Base-by-base conservation (phyloP, 1,140 invertebrate species). In the Forficula auricularia region DNA sequence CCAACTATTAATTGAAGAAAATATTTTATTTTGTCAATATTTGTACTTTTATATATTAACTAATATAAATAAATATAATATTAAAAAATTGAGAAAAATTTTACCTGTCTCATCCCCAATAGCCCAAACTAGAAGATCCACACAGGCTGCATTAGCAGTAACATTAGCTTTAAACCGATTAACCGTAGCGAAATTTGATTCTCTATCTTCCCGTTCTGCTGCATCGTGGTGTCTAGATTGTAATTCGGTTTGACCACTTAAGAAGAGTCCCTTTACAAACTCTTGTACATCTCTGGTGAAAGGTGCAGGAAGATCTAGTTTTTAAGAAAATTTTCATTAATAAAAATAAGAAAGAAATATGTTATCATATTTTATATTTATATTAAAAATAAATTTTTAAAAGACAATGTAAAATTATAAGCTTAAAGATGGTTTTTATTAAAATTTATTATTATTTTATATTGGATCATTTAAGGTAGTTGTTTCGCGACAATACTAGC, bases 61-160 rank as follows among this genome's bases (percentile, higher is more conserved):
- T n/a, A n/a, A n/a, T n/a, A 27, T 27, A 27, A 27, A 27, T 4
- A 27, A 27, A 27, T 6, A 27, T 27, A 27, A 4, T 10, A 27
- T 6, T 27, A 27, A 27, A 27, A 27, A n/a, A n/a, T n/a, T n/a
- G n/a, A n/a, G n/a, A n/a, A n/a, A 27, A 4, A 27, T 55, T 58
- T 64, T 64, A 95, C 91, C 90, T 53, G 86, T 86, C 69, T 97
- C 92, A 64, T 97, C 91, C 2, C 81, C 77, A 51, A 94, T 90
- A 9, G 91, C 88, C 94, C 94, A 98, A 19, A 98, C 90, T 2
- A 98, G 69, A 0, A 98, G 71, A 61, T 98, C 91, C 1, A 98
- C 86, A 61, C 92, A 98, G 12, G 90, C 88, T 2, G 92, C 90
- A 66, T 95, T 96, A 0, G 89, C 88, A 73, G 91, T 88, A 0